Base-by-base conservation (phyloP, 2,888 invertebrate genomes). In the Microplitis manilae region DNA sequence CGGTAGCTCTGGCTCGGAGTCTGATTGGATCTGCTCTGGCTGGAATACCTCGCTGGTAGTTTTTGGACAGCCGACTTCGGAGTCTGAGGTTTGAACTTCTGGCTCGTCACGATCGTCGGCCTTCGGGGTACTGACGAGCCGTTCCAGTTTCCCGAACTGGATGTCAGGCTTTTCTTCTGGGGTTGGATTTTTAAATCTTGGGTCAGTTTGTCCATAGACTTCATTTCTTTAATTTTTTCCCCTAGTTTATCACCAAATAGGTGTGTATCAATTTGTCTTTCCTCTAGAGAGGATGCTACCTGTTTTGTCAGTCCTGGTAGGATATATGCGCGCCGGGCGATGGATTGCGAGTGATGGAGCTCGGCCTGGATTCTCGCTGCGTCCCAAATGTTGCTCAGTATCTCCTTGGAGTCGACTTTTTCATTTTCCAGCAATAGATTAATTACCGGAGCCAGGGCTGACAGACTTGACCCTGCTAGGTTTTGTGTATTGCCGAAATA, bases 381-480 rank as follows among this genome's bases (percentile, higher is more conserved):
- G n/a, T 78, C 68, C 78, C 64, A 78, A n/a, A 76, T n/a, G 67
- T 73, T 69, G 20, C 17, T 40, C 15, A 78, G 64, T 40, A 78
- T 76, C 73, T 70, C 73, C 62, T 76, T 68, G 2, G 40, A 5
- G 7, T 76, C 68, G 15, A 71, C 15, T 68, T 13, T n/a, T 38
- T 79, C 65, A 6, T 41, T 70, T 68, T 73, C 40, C 1, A 73
- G 65, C 9, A 77, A 40, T 4, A 68, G 39, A 13, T 65, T 59
- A 38, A 77, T 73, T 39, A 72, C 68, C 39, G 68, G 61, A n/a
- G 39, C 73, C 9, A 77, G 40, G 1, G 72, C 77, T 15, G 68
- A 64, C 61, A 73, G 40, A 6, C 68, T 73, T 41, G 77, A 67
- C 2, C 77, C 73, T 2, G 68, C 72, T 60, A 77, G 15, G 1